phyloP scores from a whole-genome alignment of 2,113 vertebrate species.

The Leucosticte australis region DNA sequence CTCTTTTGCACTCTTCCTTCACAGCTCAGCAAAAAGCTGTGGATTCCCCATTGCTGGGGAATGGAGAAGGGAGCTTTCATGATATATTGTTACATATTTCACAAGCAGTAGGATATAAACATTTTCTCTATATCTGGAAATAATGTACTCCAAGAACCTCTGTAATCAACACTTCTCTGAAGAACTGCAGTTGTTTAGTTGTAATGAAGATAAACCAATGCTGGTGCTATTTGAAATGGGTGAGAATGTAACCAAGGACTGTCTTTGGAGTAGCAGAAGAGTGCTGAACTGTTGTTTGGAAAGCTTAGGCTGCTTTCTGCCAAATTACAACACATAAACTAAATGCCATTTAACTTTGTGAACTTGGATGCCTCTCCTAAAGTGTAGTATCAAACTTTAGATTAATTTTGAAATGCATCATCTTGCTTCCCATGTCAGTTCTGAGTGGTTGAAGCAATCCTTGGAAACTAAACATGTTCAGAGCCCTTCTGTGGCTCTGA shows the following conservation, averaged over 20 bases:
- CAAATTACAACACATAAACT: neutral
- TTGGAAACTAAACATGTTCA: rapidly evolving
- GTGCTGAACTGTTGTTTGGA: neutral
- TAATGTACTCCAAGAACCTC: neutral
- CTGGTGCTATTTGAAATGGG: neutral
- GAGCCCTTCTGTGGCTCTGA: neutral
- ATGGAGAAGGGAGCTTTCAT: neutral
- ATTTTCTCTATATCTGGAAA: neutral
- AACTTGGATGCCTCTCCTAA: neutral
- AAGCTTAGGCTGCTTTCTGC: neutral
- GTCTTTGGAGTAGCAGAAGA: neutral
- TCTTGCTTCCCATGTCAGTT: neutral
- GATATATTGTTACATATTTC: neutral
- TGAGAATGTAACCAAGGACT: neutral
- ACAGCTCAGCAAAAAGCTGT: neutral
- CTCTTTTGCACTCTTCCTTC: neutral
- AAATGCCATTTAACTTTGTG: neutral
- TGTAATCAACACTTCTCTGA: neutral
- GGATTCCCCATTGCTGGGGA: neutral
- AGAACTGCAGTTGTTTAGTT: neutral
- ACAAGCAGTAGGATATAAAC: neutral
- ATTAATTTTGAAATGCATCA: neutral
- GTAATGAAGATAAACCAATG: neutral
- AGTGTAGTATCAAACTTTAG: neutral
- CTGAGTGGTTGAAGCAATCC: neutral